phyloP scores from a whole-genome alignment of 2,113 vertebrate genomes.

The Desmodus rotundus region DNA sequence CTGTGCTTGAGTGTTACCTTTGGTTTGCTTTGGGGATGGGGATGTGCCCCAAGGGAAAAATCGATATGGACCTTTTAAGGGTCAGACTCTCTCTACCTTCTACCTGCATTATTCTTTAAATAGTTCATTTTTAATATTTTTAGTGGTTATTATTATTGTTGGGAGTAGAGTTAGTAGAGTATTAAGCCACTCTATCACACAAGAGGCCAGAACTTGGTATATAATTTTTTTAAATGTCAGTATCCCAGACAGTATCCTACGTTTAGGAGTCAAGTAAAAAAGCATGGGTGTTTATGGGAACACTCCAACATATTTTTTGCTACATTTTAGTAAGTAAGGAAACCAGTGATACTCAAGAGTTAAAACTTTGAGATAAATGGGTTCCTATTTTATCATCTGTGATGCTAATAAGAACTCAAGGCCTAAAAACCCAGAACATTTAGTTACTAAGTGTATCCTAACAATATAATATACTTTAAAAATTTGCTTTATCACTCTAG shows the following conservation, averaged over 20 bases:
- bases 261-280: background rate
- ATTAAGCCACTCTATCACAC: background rate
- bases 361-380: background rate
- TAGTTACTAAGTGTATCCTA: background rate
- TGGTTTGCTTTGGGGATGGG: background rate
- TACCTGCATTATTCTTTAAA: background rate
- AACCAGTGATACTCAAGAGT: background rate
- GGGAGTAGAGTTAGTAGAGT: background rate
- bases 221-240: background rate
- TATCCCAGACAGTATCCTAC: background rate
- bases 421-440: background rate
- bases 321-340: background rate
- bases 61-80: background rate
- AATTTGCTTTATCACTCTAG: background rate
- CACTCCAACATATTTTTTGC: background rate
- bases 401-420: background rate
- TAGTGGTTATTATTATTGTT: background rate
- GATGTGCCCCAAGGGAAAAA: background rate
- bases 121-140: background rate
- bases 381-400: background rate
- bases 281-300: background rate
- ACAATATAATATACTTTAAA: background rate
- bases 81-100: background rate
- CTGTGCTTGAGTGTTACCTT: background rate
- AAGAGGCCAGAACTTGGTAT: background rate